These are phyloP conservation scores for Carapus acus DNA, from an alignment of 2,797 vertebrate species.

Conservation along the genomic window DNA sequence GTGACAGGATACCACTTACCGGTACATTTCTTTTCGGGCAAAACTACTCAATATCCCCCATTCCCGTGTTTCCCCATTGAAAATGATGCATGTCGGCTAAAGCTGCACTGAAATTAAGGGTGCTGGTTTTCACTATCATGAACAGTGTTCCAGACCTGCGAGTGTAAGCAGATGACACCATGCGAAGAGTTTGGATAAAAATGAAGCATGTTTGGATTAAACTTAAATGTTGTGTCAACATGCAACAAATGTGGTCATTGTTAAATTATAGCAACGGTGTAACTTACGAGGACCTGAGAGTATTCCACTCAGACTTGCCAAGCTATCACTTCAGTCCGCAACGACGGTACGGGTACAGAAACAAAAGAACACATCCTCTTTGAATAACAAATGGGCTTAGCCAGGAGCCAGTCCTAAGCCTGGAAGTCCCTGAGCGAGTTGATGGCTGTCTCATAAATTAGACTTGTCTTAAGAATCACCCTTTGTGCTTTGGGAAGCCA, in stretches of 20 bases:
- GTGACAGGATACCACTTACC: too few species aligned
- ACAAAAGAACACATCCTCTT: constrained; percentile 43
- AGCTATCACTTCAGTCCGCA: constrained; percentile 10
- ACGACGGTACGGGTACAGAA: constrained; percentile 30
- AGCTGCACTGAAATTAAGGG: constrained; percentile 24
- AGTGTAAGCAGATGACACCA: constrained; percentile 63
- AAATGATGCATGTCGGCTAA: constrained; percentile 4
- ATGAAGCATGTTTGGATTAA: constrained; percentile 63
- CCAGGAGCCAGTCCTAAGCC: constrained; percentile 13
- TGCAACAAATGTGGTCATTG: constrained; percentile 58
- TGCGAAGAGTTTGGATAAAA: constrained; percentile 60
- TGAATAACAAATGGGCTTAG: constrained; percentile 27
- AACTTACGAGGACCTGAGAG: constrained; percentile 33
- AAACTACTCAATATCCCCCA: too few species aligned
- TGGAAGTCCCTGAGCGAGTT: constrained; percentile 19
- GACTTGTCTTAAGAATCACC: constrained; percentile 35
- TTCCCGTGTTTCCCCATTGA: too few species aligned
- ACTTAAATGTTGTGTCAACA: constrained; percentile 61
- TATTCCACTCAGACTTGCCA: constrained; percentile 20
- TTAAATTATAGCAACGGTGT: constrained; percentile 41
- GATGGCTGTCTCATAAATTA: constrained; percentile 46
- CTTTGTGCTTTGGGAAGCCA: constrained; percentile 32
- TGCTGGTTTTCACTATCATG: constrained; percentile 38
- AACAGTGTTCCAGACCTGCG: constrained; percentile 53
- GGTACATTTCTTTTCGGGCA: too few species aligned